Percentiles rank a stretch among this genome's conserved stretches.
Evolutionary conservation across 2,113 vertebrate species (phyloP).

Genomic region (Tympanuchus pallidicinctus): DNA sequence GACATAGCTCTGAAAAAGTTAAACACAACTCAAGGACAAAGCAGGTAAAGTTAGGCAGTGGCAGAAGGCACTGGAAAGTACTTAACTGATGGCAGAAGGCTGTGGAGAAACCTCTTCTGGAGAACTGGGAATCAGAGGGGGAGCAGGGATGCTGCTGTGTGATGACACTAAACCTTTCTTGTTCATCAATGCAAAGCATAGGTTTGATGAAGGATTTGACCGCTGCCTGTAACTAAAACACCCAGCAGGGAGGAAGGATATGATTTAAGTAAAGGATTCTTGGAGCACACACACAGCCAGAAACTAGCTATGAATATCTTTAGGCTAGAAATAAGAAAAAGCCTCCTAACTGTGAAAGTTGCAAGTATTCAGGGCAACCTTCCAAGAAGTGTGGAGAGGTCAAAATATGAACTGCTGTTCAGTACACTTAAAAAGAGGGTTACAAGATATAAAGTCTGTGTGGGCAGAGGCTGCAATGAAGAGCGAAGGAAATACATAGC

Average conservation of each 20-base stretch:
- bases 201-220: neutral
- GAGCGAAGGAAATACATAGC: neutral
- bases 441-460: fast-evolving
- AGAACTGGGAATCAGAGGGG: fast-evolving
- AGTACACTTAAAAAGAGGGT: neutral
- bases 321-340: neutral
- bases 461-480: neutral
- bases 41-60: neutral
- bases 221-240: neutral
- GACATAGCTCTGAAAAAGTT: neutral
- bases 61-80: neutral
- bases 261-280: neutral
- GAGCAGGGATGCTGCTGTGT: neutral
- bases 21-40: neutral
- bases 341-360: neutral
- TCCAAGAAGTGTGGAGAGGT: neutral
- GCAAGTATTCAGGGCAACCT: neutral
- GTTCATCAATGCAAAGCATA: neutral
- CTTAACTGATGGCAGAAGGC: neutral
- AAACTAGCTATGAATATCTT: neutral
- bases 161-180: neutral
- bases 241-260: neutral
- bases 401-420: neutral
- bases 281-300: neutral
- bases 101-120: neutral